Conservation (phyloP, 2,888 invertebrate genomes). For the Cheilosia vulpina region DNA sequence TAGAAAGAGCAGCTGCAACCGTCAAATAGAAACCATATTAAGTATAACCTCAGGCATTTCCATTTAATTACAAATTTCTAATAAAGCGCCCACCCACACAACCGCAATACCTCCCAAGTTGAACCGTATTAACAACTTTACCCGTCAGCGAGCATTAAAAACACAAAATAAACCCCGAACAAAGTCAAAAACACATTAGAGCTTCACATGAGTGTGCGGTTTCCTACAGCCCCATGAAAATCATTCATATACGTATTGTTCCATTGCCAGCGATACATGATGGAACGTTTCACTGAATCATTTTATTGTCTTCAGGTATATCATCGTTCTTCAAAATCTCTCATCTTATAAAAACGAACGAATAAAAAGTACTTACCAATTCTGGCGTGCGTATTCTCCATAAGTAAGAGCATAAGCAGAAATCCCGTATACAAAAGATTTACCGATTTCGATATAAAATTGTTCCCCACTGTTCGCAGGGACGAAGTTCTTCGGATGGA, state of each 20-base stretch:
- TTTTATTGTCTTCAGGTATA: slow-evolving; percentile 63
- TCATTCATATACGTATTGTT: slow-evolving; percentile 30
- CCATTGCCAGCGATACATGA: slow-evolving; percentile 14
- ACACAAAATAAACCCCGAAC: slow-evolving; percentile 51
- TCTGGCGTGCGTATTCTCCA: slow-evolving; percentile 80
- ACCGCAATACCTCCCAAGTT: background rate
- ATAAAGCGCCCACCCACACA: slow-evolving; percentile 37
- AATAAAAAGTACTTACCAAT: slow-evolving; percentile 80
- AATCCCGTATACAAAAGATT: slow-evolving; percentile 77
- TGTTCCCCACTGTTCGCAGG: slow-evolving; percentile 64
- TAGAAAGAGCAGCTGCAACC: slow-evolving; percentile 52
- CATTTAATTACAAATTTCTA: slow-evolving; percentile 71
- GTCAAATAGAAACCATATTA: slow-evolving; percentile 44
- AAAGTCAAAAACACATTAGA: slow-evolving; percentile 46
- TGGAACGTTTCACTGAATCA: slow-evolving; percentile 35
- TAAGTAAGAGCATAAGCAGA: slow-evolving; percentile 77
- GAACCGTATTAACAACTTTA: slow-evolving; percentile 52
- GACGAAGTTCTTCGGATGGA: slow-evolving; percentile 48
- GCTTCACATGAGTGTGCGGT: slow-evolving; percentile 27
- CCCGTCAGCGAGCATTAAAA: slow-evolving; percentile 55
- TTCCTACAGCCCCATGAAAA: slow-evolving; percentile 17
- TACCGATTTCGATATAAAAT: slow-evolving; percentile 71
- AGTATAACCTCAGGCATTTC: slow-evolving; percentile 65
- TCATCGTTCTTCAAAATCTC: slow-evolving; percentile 49
- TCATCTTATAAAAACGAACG: slow-evolving; percentile 25